These are phyloP conservation scores for Alethe diademata DNA, from an alignment of 2,113 vertebrate genomes.

Conservation along the genomic window DNA sequence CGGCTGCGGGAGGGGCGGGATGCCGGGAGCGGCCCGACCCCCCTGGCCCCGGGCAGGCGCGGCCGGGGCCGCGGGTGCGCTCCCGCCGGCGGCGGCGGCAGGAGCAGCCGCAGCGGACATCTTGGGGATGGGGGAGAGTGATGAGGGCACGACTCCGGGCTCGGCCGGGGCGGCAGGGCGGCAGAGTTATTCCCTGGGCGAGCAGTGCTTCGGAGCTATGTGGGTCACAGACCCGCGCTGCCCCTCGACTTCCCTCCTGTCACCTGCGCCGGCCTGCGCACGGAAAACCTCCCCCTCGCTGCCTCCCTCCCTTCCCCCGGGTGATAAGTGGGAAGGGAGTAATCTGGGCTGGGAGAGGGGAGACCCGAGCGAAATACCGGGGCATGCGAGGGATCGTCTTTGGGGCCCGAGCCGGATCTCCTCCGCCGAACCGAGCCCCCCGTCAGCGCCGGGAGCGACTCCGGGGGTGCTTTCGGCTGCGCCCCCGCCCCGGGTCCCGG, in stretches of 20 bases:
- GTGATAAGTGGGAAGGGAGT: neutral
- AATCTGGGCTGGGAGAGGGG: neutral
- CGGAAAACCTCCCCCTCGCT: neutral
- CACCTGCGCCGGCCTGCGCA: neutral
- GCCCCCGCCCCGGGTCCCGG: neutral
- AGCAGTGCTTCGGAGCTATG: neutral
- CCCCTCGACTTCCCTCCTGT: neutral
- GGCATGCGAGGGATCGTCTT: neutral
- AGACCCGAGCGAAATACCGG: neutral
- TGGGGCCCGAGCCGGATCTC: neutral
- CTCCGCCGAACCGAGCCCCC: neutral
- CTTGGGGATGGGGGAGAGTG: neutral
- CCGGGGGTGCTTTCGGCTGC: neutral
- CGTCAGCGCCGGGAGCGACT: neutral
- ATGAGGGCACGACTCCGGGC: neutral
- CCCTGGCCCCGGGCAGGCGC: neutral
- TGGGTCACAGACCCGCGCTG: constrained; percentile 24
- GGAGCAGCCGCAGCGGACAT: neutral
- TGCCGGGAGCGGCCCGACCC: neutral
- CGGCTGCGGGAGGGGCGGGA: neutral
- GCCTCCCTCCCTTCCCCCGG: neutral
- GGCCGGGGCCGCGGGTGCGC: neutral
- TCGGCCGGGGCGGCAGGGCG: neutral
- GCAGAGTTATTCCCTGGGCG: neutral
- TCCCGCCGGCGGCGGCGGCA: neutral